Conservation (phyloP, 2,797 vertebrate species). For the Liparis tanakae region DNA sequence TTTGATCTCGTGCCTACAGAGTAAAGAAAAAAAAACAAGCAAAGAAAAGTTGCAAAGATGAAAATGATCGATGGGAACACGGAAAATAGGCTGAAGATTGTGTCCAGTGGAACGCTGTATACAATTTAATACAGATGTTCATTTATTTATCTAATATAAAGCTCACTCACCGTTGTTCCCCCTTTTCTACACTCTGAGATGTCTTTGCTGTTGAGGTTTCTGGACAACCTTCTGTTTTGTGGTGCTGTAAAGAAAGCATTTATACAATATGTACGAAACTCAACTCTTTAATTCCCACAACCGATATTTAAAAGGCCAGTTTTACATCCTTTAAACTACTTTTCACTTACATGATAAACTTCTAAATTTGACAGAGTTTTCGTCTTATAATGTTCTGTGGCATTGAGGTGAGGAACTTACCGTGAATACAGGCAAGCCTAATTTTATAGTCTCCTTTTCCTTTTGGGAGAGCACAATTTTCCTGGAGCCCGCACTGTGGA, state of each 20-base stretch:
- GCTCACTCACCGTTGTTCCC: slow-evolving; percentile 62
- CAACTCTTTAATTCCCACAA: background rate
- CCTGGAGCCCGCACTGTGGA: slow-evolving; percentile 82
- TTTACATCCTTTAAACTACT: background rate
- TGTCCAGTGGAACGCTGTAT: background rate
- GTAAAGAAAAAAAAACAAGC: background rate
- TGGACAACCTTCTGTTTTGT: slow-evolving; percentile 69
- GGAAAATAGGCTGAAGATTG: background rate
- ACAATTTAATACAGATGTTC: background rate
- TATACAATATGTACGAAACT: slow-evolving; percentile 18
- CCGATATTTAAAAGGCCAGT: background rate
- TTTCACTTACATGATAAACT: background rate
- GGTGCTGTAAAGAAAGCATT: slow-evolving; percentile 74
- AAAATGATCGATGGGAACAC: background rate
- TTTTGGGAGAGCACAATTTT: slow-evolving; percentile 90
- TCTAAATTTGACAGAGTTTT: background rate
- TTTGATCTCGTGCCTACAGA: slow-evolving; percentile 74
- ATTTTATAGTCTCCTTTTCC: slow-evolving; percentile 92
- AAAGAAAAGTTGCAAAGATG: background rate
- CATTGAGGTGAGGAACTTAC: slow-evolving; percentile 71
- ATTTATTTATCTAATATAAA: background rate
- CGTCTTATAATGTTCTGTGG: background rate
- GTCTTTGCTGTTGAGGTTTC: slow-evolving; percentile 54
- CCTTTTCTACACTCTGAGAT: slow-evolving; percentile 50
- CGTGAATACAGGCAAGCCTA: slow-evolving; percentile 93